Evolutionary conservation across 1,140 invertebrate genomes (phyloP).

Genomic region (Melipona quadrifasciata): DNA sequence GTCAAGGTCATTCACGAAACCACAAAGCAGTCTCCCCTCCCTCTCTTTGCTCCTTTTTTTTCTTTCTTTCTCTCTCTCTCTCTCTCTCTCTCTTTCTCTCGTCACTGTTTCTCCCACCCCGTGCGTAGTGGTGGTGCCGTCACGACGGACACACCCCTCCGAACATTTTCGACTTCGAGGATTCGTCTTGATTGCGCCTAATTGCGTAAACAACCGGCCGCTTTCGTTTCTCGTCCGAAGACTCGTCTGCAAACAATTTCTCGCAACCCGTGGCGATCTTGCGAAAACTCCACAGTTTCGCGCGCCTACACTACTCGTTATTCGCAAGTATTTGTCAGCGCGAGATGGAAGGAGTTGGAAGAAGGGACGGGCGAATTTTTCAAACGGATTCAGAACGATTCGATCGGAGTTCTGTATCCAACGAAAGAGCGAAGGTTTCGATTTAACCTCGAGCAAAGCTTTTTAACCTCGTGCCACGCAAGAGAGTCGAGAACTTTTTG

Average conservation of each 20-base stretch:
- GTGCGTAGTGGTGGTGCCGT: background rate
- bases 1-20: slow-evolving; percentile 78
- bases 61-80: background rate
- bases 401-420: background rate
- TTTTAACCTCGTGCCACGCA: too few relatives aligned
- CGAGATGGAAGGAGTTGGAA: too few relatives aligned
- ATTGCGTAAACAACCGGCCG: slow-evolving; percentile 36
- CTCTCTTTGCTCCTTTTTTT: too few relatives aligned
- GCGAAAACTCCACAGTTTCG: background rate
- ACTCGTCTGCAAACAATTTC: background rate
- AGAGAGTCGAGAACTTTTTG: too few relatives aligned
- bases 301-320: too few relatives aligned
- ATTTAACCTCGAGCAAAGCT: too few relatives aligned
- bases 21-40: slow-evolving; percentile 43
- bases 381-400: too few relatives aligned
- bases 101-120: background rate
- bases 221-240: background rate
- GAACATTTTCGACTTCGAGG: slow-evolving; percentile 11
- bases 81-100: background rate
- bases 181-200: slow-evolving; percentile 46
- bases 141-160: slow-evolving; percentile 53
- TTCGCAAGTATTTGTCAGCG: too few relatives aligned
- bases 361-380: too few relatives aligned
- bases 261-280: background rate
- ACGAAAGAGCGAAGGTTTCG: too few relatives aligned